Evolutionary conservation across 2,797 vertebrate species (phyloP).

Genomic region (Numenius phaeopus): DNA sequence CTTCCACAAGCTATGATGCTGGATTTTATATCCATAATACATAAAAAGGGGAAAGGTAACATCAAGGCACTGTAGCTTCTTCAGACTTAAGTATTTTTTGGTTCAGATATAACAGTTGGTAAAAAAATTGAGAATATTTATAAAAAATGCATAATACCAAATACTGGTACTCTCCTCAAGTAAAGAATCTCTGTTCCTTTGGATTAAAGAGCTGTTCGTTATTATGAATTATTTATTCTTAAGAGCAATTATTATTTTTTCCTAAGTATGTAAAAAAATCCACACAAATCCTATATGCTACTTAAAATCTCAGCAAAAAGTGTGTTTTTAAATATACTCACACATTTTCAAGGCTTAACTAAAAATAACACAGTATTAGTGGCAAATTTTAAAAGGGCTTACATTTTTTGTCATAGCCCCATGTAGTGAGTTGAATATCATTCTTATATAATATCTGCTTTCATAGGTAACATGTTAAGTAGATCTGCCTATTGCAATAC

Average conservation of each 20-base stretch:
- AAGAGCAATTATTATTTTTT: not conserved
- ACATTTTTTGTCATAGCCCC: not conserved
- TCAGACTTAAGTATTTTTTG: not conserved
- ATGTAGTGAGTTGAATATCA: not conserved
- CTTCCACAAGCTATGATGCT: not conserved
- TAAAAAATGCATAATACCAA: not conserved
- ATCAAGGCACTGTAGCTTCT: not conserved
- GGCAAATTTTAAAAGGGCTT: not conserved
- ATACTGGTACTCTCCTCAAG: not conserved
- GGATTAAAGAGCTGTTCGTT: not conserved
- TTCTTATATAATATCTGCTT: not conserved
- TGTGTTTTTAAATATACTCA: not conserved
- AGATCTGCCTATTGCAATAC: not conserved
- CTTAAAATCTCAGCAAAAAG: not conserved
- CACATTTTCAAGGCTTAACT: not conserved
- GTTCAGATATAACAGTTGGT: not conserved
- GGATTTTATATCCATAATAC: constrained; percentile 2
- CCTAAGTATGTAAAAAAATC: not conserved
- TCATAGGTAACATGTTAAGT: not conserved
- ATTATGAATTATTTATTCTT: not conserved
- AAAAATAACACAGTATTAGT: not conserved
- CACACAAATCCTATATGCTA: not conserved
- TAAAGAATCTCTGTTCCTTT: not conserved
- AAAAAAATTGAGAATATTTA: not conserved
- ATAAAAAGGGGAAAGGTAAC: not conserved